Conservation (phyloP, 2,113 vertebrate species). For the Seriola rivoliana region DNA sequence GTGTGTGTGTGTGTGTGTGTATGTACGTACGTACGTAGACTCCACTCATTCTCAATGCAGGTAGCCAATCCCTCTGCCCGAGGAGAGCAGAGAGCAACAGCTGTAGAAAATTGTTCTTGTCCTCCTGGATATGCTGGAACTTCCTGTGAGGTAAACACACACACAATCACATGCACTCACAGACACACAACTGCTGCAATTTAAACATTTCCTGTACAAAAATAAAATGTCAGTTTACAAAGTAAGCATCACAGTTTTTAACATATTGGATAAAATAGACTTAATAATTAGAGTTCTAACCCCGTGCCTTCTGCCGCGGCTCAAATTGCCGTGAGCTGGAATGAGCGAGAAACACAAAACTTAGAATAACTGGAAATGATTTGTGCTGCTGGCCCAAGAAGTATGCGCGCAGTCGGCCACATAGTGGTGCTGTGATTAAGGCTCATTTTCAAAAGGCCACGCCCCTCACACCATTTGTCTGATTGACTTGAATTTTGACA, state of each 20-base stretch:
- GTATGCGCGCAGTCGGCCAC: no score
- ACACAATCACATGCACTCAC: not conserved
- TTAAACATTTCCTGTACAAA: not conserved
- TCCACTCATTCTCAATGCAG: constrained; percentile 78
- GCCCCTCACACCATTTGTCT: no score
- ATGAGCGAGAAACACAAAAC: no score
- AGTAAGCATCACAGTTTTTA: not conserved
- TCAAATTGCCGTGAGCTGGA: no score
- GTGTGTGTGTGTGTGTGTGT: constrained; percentile 37
- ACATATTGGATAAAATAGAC: not conserved
- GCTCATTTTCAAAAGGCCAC: no score
- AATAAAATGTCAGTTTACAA: not conserved
- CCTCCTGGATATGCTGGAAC: constrained; percentile 77
- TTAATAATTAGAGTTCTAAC: not conserved
- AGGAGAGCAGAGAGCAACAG: constrained; percentile 68
- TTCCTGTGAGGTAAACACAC: constrained; percentile 77
- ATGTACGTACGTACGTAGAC: constrained; percentile 54
- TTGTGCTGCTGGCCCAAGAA: no score
- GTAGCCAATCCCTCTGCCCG: constrained; percentile 59
- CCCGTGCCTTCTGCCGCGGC: no score
- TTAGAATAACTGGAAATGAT: no score
- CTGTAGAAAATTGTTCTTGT: constrained; percentile 78
- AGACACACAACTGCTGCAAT: not conserved
- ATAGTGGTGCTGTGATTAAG: no score
- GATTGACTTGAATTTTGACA: no score